Evolutionary conservation across 2,888 invertebrate genomes (phyloP), one percentile per base, ranked within the genome.

Genomic region (Drosophila quasianomalipes): DNA sequence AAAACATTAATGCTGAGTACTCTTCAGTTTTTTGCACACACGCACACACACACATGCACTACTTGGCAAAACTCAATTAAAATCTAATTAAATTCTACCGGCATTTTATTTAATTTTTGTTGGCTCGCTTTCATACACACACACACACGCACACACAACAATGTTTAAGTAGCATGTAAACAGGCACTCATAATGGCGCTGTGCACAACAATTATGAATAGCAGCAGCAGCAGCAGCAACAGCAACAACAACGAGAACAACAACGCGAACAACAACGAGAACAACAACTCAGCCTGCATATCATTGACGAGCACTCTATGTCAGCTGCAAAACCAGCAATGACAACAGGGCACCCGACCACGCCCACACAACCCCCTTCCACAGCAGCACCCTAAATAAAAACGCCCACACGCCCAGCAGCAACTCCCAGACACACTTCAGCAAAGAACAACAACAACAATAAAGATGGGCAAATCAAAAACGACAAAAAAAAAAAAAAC

Each of bases 251-350:
- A n/a, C 58, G 53, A 26, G 51, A 12, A 1, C 12, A 61, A 26
- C 55, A 65, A 57, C 41, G 22, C 1, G 22, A 41, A 44, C 22
- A 44, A 7, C 44, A 44, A 44, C 6, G 22, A 26, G 47, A 26
- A 47, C 26, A 62, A 28, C 55, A 67, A 67, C 70, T 62, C 72
- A 69, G 80, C 70, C 82, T 77, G 89, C 85, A 89, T 87, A 87
- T 89, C 90, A 88, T 88, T 81, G 88, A 88, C 87, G 88, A 79
- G 85, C 90, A 88, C 90, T 88, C 90, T 81, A 87, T 87, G 91
- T 87, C 87, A 87, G 74, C 73, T 76, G 85, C 85, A 86, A 81
- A 85, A 83, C 90, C 89, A 81, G 85, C 89, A 86, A 75, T 82
- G 90, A 85, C 90, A 89, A 83, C 87, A 76, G 77, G 83, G 84